Base-by-base conservation (phyloP, 2,888 invertebrate genomes). In the Pyrocoelia pectoralis region DNA sequence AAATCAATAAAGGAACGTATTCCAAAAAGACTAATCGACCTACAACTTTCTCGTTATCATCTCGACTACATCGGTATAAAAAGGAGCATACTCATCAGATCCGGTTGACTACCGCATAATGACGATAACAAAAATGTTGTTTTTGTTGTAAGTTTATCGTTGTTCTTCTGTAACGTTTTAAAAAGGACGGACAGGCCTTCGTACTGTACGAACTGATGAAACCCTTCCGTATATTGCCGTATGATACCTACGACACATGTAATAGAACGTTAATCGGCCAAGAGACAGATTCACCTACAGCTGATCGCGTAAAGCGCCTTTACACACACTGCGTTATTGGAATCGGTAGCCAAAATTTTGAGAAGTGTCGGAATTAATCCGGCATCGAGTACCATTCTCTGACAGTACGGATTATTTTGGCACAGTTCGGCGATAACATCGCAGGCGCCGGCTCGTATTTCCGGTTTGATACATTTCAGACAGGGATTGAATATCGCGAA, bases 331-430 rank as follows among this genome's bases (percentile, higher is more conserved):
- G 80, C 76, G 0, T 80, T 76, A 74, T 91, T 90, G 0, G 81
- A 77, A 65, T 85, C 84, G 8, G 80, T 81, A 70, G 87, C 85
- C 9, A 89, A 79, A 58, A 91, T 78, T 3, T 80, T 78, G 10
- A 92, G 74, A 12, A 95, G 79, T 6, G 85, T 81, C 0, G 88
- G 86, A 43, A 95, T 79, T 6, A 91, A 81, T 0, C 88, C 87
- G 2, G 10, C 9, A 8, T 33, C 33, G n/a, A 33, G 33, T 3
- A 33, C 33, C 33, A 33, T 33, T 8, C 86, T 80, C 79, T 97
- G 96, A 72, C 93, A 93, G 76, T 86, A 90, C 0, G 90, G 88
- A 81, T 96, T 95, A 81, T 96, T 95, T 81, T 97, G 96, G 29
- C 91, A 88, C 60, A 94, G 79, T 72, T 90, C 91, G 0, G 91